These are phyloP conservation scores for Rhopilema esculentum DNA, from an alignment of 30 jellyfish, hydroid and myxozoan genomes.

Conservation along the genomic window DNA sequence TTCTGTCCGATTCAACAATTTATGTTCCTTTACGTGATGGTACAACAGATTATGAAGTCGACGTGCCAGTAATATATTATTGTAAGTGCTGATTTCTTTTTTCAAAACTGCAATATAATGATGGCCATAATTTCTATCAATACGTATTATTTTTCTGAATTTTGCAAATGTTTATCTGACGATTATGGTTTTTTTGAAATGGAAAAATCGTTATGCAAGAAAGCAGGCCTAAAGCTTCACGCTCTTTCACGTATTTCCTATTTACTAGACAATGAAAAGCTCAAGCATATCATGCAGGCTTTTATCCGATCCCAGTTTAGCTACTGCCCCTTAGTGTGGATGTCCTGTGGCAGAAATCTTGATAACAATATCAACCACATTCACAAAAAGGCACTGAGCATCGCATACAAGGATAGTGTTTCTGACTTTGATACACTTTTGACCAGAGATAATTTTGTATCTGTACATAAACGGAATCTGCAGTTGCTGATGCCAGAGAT, in stretches of 20 bases:
- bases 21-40: conserved; percentile 43
- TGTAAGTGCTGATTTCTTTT: conserved; percentile 49
- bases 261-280: conserved; percentile 15
- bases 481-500: too few relatives aligned
- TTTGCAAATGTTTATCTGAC: not conserved
- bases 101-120: not conserved
- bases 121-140: not conserved
- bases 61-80: conserved; percentile 57
- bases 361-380: conserved; percentile 7
- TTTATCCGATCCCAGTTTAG: conserved; percentile 8
- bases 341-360: conserved; percentile 15
- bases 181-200: too few relatives aligned
- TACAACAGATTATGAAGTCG: conserved; percentile 53
- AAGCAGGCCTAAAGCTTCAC: too few relatives aligned
- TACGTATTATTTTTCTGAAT: not conserved
- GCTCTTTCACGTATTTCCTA: conserved; percentile 31
- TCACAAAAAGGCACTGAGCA: conserved; percentile 16
- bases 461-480: too few relatives aligned
- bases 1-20: conserved; percentile 67
- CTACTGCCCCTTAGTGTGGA: conserved; percentile 24
- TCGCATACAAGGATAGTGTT: too few relatives aligned
- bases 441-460: too few relatives aligned
- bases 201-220: too few relatives aligned
- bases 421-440: too few relatives aligned
- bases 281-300: conserved; percentile 32